Evolutionary conservation across 2,113 vertebrate species (phyloP), one percentile per base, ranked within the genome.

Genomic region (Saguinus midas): DNA sequence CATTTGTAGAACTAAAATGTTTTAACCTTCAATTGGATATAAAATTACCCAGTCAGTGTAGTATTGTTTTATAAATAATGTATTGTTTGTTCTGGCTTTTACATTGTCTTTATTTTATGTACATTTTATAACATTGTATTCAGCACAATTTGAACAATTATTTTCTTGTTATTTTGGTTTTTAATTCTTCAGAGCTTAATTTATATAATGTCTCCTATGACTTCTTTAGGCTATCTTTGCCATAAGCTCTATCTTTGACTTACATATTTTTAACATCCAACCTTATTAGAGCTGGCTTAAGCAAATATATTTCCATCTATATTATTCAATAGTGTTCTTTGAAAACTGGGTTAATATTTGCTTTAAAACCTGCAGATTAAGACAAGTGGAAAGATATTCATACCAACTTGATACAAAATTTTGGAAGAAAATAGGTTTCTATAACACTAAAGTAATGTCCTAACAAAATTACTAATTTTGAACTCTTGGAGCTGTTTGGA

Each of bases 321-420:
- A 50, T 91, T 91, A 85, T 73, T 87, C 58, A 81, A 13, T 76
- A 70, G 20, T 55, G 12, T 92, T 96, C 83, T 94, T 85, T 90
- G 52, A 90, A 95, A 97, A 90, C 43, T 96, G n/a, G 25, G 35
- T 96, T 91, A 93, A 94, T 93, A 88, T 88, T 96, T 98, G 27
- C 82, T 92, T 93, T 97, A 91, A 96, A 97, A 87, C 18, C 55
- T 82, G 87, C 40, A 96, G 80, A 81, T 80, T 96, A 95, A 96
- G 78, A 76, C n/a, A 97, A 96, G 52, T 94, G 96, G 48, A 92
- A 95, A 97, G 93, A 92, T 87, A 88, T 48, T 21, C 8, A 4
- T 84, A 91, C 21, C 32, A 92, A 92, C 70, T 90, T 96, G 73
- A 25, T 94, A 87, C 76, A 87, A 95, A 96, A 75, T 82, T 92